Base-by-base conservation (phyloP, 1,140 invertebrate species). In the Monomorium pharaonis region DNA sequence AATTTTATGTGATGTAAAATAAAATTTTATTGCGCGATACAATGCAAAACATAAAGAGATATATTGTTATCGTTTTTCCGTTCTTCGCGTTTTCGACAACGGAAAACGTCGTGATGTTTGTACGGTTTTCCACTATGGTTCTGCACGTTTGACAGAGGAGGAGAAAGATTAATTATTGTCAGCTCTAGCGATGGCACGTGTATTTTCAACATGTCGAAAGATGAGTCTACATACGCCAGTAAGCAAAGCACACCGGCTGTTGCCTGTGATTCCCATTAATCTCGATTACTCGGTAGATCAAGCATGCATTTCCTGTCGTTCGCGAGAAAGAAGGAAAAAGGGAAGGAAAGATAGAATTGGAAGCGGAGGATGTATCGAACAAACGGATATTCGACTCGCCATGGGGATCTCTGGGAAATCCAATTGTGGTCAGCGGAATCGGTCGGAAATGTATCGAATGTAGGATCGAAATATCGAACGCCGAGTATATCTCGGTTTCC, bases 221-320 rank as follows among this genome's bases (percentile, higher is more conserved):
- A 60, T 83, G 51, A 70, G 37, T 24, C 49, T 24, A 58, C 67
- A n/a, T 83, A 83, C 54, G n/a, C 33, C 62, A 30, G 42, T 80
- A 72, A 58, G 56, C 54, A 4, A 16, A 16, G 37, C 4, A 47
- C n/a, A 44, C 58, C 27, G 18, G 33, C 14, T 30, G n/a, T 21
- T 27, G 18, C 37, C 37, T 47, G 27, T 27, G 44, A 80, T 86
- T 63, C 27, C 67, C 88, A 89, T 89, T 89, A 89, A 89, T 89
- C 88, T 89, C 70, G 88, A 89, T 89, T 89, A 89, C 51, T 44
- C 65, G 67, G 70, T 42, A 88, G 69, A 89, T 89, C 87, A 58
- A 74, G 51, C 51, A 42, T 58, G 49, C 54, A 74, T 89, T 88
- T 63, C 47, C 44, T 30, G 27, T 75, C 54, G 27, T 58, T 21